Conservation (phyloP, 2,888 invertebrate species). For the Autographa gamma region DNA sequence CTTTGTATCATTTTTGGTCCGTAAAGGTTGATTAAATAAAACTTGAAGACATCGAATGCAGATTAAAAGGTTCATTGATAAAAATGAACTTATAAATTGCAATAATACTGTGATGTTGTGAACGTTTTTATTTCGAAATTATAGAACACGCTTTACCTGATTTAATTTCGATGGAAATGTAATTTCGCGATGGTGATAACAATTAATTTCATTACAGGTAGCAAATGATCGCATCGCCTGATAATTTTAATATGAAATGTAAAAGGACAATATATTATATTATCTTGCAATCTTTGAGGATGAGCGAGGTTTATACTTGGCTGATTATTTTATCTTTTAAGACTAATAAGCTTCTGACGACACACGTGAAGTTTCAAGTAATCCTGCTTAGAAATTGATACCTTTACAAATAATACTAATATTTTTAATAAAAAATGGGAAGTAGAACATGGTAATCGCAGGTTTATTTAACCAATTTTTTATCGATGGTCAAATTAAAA, state of each 20-base stretch:
- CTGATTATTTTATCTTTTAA: background rate
- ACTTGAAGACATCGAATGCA: too few relatives aligned
- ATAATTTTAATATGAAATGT: slow-evolving; percentile 1
- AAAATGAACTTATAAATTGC: too few relatives aligned
- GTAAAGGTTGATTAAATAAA: too few relatives aligned
- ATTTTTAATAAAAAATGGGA: too few relatives aligned
- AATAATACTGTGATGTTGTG: background rate
- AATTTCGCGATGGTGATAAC: slow-evolving; percentile 1
- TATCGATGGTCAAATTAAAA: too few relatives aligned
- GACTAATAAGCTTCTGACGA: background rate
- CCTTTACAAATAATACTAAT: too few relatives aligned
- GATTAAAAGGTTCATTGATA: too few relatives aligned
- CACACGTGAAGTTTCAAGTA: background rate
- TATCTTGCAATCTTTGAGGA: background rate
- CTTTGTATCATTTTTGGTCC: too few relatives aligned
- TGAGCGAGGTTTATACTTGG: background rate
- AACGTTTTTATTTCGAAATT: background rate
- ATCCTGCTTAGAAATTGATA: background rate
- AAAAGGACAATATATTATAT: background rate
- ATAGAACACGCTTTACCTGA: background rate
- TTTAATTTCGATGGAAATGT: background rate
- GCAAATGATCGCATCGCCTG: background rate
- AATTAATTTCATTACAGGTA: background rate
- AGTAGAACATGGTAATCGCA: too few relatives aligned
- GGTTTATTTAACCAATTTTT: too few relatives aligned